Base-by-base conservation (phyloP, 2,888 invertebrate genomes). In the Cantharis lateralis region DNA sequence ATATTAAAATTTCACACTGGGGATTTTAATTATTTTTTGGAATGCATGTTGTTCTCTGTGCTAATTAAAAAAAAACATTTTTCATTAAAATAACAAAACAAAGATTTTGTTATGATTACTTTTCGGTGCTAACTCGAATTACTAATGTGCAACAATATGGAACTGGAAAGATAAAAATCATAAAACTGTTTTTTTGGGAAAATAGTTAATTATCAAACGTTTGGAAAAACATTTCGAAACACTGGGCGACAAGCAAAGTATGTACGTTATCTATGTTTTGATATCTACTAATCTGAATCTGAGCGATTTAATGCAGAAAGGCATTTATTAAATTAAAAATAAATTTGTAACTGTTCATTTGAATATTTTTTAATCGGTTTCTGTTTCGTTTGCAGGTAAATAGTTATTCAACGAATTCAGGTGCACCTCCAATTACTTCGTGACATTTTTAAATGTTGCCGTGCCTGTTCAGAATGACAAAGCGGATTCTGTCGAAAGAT, bases 401-500 rank as follows among this genome's bases (percentile, higher is more conserved):
- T 74, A 74, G 68, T 62, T 62, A 68, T 74, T 74, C 69, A 26
- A 68, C 66, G 61, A 68, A 74, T 74, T 66, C 71, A 68, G 68
- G 75, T 73, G 62, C 66, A 72, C 71, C 75, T 26, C 71, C 78
- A 71, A 80, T 75, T 78, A 74, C 78, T 75, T 78, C 75, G 76
- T 76, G 80, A 75, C 80, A 79, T 77, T 80, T 74, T 75, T 64
- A 78, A 73, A 79, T 77, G 78, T 79, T 79, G 79, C 79, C 79
- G 73, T 74, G 79, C 80, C 79, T 78, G 79, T 79, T 77, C 74
- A 71, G 75, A 72, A 79, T 79, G 80, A 80, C 79, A 74, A 79
- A 78, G 80, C 80, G 76, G 74, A 77, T 79, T 80, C 78, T 78
- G 70, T 73, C 78, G 69, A 72, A 75, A 77, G 78, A 79, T 80